Percentiles rank a stretch among this genome's conserved stretches.
Conservation (phyloP, 2,888 invertebrate genomes). For the Catocala sponsa region DNA sequence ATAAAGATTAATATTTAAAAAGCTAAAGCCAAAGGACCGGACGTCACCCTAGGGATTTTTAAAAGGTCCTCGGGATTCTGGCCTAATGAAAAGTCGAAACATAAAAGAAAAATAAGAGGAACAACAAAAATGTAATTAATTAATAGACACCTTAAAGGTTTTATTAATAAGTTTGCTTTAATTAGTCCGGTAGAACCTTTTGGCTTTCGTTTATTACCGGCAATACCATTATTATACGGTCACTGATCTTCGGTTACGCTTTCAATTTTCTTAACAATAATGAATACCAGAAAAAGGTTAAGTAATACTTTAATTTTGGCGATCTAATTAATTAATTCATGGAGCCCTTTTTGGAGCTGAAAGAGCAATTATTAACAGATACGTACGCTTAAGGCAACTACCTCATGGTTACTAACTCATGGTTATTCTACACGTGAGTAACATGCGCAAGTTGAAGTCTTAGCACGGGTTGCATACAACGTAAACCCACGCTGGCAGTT, state of each 20-base stretch:
- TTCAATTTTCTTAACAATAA: slow-evolving; percentile 1
- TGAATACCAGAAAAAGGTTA: not conserved
- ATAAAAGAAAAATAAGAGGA: slow-evolving; percentile 40
- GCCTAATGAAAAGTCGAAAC: slow-evolving; percentile 35
- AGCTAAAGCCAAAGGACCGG: slow-evolving; percentile 14
- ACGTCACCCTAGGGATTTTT: slow-evolving; percentile 13
- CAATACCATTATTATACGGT: slow-evolving; percentile 8
- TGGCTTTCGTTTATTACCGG: slow-evolving; percentile 16
- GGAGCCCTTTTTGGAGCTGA: too few relatives aligned
- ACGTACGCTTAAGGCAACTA: too few relatives aligned
- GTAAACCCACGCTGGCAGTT: too few relatives aligned
- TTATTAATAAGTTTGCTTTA: slow-evolving; percentile 44
- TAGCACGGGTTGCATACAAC: too few relatives aligned
- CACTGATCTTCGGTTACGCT: slow-evolving; percentile 1
- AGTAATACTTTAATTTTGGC: not conserved
- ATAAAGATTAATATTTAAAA: slow-evolving; percentile 35
- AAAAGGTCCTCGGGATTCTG: slow-evolving; percentile 12
- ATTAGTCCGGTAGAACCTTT: slow-evolving; percentile 40
- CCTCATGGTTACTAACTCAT: too few relatives aligned
- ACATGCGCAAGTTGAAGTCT: too few relatives aligned
- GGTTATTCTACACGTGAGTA: too few relatives aligned
- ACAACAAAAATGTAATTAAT: slow-evolving; percentile 43
- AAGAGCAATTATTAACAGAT: too few relatives aligned
- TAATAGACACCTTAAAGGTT: slow-evolving; percentile 48
- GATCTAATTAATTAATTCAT: not conserved